A percentile compares a stretch with the other conserved stretches of the same genome.
These are phyloP conservation scores for Drosophila obscura DNA, from an alignment of 1,140 invertebrate genomes.

Conservation along the genomic window DNA sequence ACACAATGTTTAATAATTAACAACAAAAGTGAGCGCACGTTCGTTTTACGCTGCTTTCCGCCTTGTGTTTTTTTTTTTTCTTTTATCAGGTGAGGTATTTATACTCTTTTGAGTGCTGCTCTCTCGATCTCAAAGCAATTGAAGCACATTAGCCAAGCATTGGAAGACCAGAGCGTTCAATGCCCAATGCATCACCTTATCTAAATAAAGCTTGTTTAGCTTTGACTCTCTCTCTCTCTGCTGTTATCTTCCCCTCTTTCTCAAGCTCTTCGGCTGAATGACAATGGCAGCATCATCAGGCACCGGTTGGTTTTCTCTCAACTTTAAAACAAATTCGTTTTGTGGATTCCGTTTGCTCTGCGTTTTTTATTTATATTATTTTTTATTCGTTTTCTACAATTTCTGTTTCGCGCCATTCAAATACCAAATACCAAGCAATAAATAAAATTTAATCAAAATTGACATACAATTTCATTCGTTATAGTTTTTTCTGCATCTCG, in stretches of 20 bases:
- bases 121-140: too few species aligned
- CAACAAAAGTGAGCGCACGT: conserved; percentile 53
- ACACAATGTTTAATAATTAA: conserved; percentile 81
- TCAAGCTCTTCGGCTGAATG: conserved; percentile 6
- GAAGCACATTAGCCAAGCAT: too few species aligned
- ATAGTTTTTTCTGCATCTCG: not conserved
- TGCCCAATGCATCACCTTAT: too few species aligned
- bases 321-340: conserved; percentile 32
- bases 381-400: not conserved
- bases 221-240: too few species aligned
- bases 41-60: not conserved
- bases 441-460: conserved; percentile 19
- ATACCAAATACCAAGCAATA: conserved; percentile 23
- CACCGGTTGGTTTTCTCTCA: conserved; percentile 44
- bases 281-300: conserved; percentile 23
- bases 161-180: too few species aligned
- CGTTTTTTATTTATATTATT: conserved; percentile 20
- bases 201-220: too few species aligned
- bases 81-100: too few species aligned
- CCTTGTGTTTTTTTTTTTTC: too few species aligned
- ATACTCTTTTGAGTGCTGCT: too few species aligned
- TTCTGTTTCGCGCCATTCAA: too few species aligned
- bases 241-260: not conserved
- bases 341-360: conserved; percentile 18
- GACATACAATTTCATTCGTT: not conserved